Evolutionary conservation across 2,888 invertebrate species (phyloP), one percentile per base, ranked within the genome.

Genomic region (Geophilus truncorum): DNA sequence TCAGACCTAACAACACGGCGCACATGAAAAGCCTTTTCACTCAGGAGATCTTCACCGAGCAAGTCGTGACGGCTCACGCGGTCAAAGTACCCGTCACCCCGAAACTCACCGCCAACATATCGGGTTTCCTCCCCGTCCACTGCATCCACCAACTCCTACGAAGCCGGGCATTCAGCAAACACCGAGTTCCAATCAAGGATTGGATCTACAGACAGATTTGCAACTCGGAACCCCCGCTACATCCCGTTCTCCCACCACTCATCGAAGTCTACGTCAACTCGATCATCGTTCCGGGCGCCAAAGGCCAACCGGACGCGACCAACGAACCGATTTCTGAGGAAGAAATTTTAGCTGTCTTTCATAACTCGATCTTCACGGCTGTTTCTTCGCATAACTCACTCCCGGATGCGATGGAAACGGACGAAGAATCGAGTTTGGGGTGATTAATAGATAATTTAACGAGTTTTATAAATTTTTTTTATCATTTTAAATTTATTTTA

Each of bases 181-280:
- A 98, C 86, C 94, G 95, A 87, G 97, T 98, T 0, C 95, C 96
- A 0, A 97, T 98, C 6, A 97, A 96, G 88, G 94, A 93, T 85
- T 98, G 98, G 98, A 97, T 98, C 83, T 97, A 96, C 85, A 91
- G 92, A 83, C 98, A 98, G 89, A 93, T 98, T 81, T 94, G 95
- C 85, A 92, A 92, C 83, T 93, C 95, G 83, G 91, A 92, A 0
- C 91, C 94, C n/a, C 98, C 98, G 0, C 87, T 98, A 77, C 98
- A 98, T 88, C 94, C 97, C 0, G 94, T 97, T 0, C 90, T 98
- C 87, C 96, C 97, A 0, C 93, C 94, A 1, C 89, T 98, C 32
- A 94, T 98, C 0, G 97, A 98, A 88, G 96, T 96, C 0, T 98
- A 96, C 85, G 96, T 98, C 0, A 95, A 94, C 87, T 97, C 97